These are phyloP conservation scores for Osmoderma eremita DNA, from an alignment of 2,888 invertebrate species.

Conservation along the genomic window DNA sequence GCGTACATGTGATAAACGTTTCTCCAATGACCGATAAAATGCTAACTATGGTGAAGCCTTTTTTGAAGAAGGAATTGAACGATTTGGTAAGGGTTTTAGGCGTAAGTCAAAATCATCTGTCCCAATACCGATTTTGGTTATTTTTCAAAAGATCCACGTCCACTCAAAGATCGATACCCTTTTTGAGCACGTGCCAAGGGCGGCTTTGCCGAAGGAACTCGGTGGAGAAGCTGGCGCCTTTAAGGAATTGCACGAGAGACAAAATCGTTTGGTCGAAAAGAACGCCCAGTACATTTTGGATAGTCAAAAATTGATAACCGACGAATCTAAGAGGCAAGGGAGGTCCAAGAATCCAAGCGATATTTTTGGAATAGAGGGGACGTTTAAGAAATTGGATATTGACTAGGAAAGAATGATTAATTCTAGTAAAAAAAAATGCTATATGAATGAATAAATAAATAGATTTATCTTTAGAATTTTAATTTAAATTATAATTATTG, in stretches of 20 bases:
- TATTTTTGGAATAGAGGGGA: conserved; percentile 75
- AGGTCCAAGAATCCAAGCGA: conserved; percentile 71
- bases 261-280: conserved; percentile 54
- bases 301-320: conserved; percentile 64
- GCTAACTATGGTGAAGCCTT: conserved; percentile 26
- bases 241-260: conserved; percentile 33
- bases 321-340: conserved; percentile 70
- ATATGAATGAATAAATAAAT: too few species aligned
- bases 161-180: conserved; percentile 35
- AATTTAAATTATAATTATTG: too few species aligned
- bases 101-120: too few species aligned
- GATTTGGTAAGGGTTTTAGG: conserved; percentile 29
- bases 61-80: conserved; percentile 36
- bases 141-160: conserved; percentile 34
- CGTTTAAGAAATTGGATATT: conserved; percentile 76
- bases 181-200: conserved; percentile 39
- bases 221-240: conserved; percentile 38
- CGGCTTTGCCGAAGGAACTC: conserved; percentile 43
- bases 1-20: conserved; percentile 39
- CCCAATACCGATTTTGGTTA: not conserved
- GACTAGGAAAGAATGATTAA: conserved; percentile 63
- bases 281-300: conserved; percentile 64
- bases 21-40: conserved; percentile 36
- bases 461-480: too few species aligned
- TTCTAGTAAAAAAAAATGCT: too few species aligned